Conservation (phyloP, 2,797 vertebrate species). For the Lophotriccus pileatus region DNA sequence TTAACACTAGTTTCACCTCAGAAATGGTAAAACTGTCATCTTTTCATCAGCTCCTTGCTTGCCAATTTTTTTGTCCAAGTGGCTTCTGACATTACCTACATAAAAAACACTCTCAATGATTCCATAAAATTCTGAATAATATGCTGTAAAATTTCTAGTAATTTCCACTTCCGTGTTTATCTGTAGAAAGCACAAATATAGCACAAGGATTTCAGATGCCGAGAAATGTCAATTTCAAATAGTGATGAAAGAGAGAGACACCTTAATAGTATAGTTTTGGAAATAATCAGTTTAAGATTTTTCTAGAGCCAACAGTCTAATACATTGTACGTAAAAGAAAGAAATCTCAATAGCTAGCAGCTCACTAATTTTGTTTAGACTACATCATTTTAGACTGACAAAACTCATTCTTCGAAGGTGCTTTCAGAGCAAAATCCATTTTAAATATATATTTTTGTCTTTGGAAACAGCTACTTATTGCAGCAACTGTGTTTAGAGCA, state of each 20-base stretch:
- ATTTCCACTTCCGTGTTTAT: neutral
- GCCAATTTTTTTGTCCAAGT: neutral
- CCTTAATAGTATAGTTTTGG: neutral
- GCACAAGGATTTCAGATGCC: neutral
- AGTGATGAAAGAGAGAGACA: neutral
- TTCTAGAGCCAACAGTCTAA: neutral
- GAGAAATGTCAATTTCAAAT: neutral
- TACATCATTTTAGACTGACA: neutral
- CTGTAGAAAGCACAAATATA: neutral
- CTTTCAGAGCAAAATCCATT: neutral
- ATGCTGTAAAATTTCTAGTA: neutral
- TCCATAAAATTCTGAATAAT: neutral
- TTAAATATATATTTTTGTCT: neutral
- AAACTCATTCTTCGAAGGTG: neutral
- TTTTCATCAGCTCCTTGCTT: neutral
- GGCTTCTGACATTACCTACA: neutral
- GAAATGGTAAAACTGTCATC: accelerated
- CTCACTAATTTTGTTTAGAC: neutral
- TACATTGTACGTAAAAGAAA: neutral
- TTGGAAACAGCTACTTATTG: neutral
- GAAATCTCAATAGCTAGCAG: neutral
- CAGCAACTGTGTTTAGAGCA: neutral
- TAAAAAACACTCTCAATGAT: neutral
- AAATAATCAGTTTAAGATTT: neutral
- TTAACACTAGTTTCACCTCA: neutral